phyloP scores from a whole-genome alignment of 2,113 vertebrate species.

The Lipophrys pholis region DNA sequence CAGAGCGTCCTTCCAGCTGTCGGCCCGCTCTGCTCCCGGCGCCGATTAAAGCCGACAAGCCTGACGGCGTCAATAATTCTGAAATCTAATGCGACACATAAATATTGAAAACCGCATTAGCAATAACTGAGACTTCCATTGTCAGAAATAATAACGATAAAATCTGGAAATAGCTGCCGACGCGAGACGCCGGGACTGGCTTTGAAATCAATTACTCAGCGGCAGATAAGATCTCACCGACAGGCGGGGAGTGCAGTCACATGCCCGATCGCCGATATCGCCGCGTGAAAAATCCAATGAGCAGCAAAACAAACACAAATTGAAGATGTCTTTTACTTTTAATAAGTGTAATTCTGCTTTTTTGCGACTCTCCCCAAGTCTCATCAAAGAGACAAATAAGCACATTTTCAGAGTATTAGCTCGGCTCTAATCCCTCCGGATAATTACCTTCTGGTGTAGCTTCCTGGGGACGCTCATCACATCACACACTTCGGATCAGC shows the following conservation, averaged over 20 bases:
- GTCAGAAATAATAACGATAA: background rate
- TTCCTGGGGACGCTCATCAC: constrained; percentile 12
- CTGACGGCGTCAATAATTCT: constrained; percentile 12
- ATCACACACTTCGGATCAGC: constrained; percentile 29
- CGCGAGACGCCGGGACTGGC: background rate
- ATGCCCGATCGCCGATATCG: background rate
- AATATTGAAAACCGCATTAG: constrained; percentile 30
- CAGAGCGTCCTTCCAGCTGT: constrained; percentile 1
- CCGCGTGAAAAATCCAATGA: constrained; percentile 10
- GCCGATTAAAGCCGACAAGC: constrained; percentile 14
- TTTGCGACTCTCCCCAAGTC: background rate
- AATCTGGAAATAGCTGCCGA: constrained; percentile 15
- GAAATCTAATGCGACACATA: constrained; percentile 14
- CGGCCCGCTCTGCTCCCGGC: background rate
- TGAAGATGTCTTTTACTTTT: background rate
- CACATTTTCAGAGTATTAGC: constrained; percentile 31
- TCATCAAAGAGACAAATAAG: constrained; percentile 36
- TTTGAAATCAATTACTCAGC: constrained; percentile 5
- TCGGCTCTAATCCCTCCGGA: constrained; percentile 43
- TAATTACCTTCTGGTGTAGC: constrained; percentile 24
- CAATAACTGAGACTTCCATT: constrained; percentile 10
- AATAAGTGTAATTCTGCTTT: background rate
- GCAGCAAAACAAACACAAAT: constrained; percentile 1
- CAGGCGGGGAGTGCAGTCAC: background rate
- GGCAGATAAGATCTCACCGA: background rate